Evolutionary conservation across 2,888 invertebrate genomes (phyloP), one percentile per base, ranked within the genome.

Genomic region (Amiota mariae): DNA sequence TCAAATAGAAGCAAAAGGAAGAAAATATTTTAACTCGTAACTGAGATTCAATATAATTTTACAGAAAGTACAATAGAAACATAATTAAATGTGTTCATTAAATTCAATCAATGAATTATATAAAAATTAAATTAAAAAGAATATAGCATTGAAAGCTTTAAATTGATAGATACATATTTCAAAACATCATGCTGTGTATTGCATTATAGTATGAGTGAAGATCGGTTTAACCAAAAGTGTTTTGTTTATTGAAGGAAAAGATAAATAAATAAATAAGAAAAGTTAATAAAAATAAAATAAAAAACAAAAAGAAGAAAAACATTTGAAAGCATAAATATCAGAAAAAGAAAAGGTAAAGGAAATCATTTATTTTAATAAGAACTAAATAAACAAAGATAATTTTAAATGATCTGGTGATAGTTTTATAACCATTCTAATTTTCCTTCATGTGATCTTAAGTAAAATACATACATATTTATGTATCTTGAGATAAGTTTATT

Each of bases 1-100:
- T 72, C 70, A 48, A 36, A 73, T 46, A 63, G 72, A 12, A 11
- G 36, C 36, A 36, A 36, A 36, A 36, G 36, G 36, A 36, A 36
- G 36, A 2, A 36, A 64, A 2, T 46, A 51, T 64, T 64, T 70
- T 46, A 20, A 59, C n/a, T 15, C 18, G 67, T 15, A 20, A 49
- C 18, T 15, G 46, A 6, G 36, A 36, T 36, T 79, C 79, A 76
- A 77, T 78, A 77, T 77, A 18, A 20, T 76, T 76, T 78, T 80
- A 76, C 76, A 78, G 79, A 77, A 80, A 78, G n/a, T n/a, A n/a
- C n/a, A n/a, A 81, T 81, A 82, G 79, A 81, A 70, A 15, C 18
- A 10, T 20, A 10, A 59, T 6, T 36, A 36, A 36, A 36, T 36
- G 36, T 36, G 36, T 36, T 3, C 24, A 24, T 2, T 24, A 24